phyloP scores from a whole-genome alignment of 2,113 vertebrate species.

The Ctenodactylus gundi region DNA sequence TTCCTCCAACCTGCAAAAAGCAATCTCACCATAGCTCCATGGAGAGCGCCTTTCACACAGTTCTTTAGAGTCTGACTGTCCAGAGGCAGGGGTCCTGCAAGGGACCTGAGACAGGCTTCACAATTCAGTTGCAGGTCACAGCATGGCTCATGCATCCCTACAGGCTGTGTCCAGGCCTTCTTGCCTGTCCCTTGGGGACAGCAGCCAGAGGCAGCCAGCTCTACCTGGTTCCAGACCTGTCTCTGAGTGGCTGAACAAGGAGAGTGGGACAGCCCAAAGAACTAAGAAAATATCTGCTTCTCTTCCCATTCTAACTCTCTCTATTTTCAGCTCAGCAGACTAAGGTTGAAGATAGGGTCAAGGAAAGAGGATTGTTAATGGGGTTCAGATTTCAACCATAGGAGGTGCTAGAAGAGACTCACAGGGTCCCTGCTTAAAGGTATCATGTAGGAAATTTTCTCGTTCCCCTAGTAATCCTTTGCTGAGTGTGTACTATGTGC shows the following conservation, averaged over 20 bases:
- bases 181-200: background rate
- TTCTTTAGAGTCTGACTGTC: slow-evolving; percentile 58
- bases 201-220: slow-evolving; percentile 60
- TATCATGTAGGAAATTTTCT: background rate
- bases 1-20: slow-evolving; percentile 70
- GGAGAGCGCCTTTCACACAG: slow-evolving; percentile 30
- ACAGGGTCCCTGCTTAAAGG: background rate
- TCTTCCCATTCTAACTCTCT: slow-evolving; percentile 81
- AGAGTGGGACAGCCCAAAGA: background rate
- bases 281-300: slow-evolving; percentile 74
- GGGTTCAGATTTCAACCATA: slow-evolving; percentile 24
- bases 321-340: background rate
- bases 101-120: slow-evolving; percentile 79
- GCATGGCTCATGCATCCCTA: slow-evolving; percentile 63
- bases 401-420: background rate
- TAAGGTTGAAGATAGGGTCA: slow-evolving; percentile 55
- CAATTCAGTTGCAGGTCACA: slow-evolving; percentile 78
- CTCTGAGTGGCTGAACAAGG: slow-evolving; percentile 68
- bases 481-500: background rate
- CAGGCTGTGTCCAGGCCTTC: slow-evolving; percentile 76
- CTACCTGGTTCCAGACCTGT: slow-evolving; percentile 74
- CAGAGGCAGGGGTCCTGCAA: slow-evolving; percentile 75
- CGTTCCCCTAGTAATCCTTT: background rate
- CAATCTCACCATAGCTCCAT: slow-evolving; percentile 49
- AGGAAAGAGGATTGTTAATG: background rate